Base-by-base conservation (phyloP, 2,888 invertebrate species). In the Phaedon cochleariae region DNA sequence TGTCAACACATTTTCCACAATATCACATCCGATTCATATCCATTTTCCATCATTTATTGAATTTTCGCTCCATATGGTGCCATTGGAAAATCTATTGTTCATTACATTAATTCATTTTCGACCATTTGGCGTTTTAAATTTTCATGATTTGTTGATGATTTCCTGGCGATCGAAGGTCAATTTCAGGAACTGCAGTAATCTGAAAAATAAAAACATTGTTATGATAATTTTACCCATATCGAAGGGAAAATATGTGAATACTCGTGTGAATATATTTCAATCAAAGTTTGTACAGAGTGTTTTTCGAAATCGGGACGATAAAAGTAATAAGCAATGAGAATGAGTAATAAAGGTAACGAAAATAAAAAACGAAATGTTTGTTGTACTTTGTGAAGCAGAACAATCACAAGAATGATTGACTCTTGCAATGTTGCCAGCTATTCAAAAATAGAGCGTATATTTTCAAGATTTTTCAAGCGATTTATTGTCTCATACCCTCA, bases 71-170 rank as follows among this genome's bases (percentile, higher is more conserved):
- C 12, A 26, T 18, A 46, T 45, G 18, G 21, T 26, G 12, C 41
- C 22, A 57, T 57, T 21, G 45, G 29, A 17, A 57, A 45, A 55
- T 41, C 55, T 45, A 45, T 57, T 22, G 15, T 46, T 57, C 31
- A 45, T 41, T 57, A 45, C 37, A 41, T 57, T 26, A 22, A 45
- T 57, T 57, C 26, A 55, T 55, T 55, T 37, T 45, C 29, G 45
- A 45, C 26, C 26, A 57, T 57, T 21, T 48, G 21, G 17, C 21
- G 15, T 22, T 41, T 41, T 31, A 9, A 3, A 45, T 57, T 45
- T 29, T 15, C 12, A 1, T 29, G 45, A 45, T 57, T 45, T 41
- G 34, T 34, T 34, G 1, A 41, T 41, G 15, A 41, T 15, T n/a
- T 41, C 41, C 41, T 15, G 41, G 41, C 15, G 41, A 15, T 15